Evolutionary conservation across 1,140 invertebrate genomes (phyloP), one percentile per base, ranked within the genome.

Genomic region (Drosophila triauraria): DNA sequence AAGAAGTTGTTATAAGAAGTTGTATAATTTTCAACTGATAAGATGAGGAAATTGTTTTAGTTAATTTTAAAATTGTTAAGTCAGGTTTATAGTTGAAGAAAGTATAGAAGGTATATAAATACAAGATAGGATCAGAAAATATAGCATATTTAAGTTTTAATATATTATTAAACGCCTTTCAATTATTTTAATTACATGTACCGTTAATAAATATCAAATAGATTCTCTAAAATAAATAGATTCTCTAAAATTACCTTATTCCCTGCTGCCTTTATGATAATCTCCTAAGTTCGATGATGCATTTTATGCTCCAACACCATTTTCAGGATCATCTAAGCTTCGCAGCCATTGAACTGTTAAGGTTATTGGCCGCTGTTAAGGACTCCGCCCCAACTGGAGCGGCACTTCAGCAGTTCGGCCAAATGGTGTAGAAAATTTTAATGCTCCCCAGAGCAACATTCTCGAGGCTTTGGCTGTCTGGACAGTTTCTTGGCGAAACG

Each of bases 401-500:
- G 60, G 32, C 8, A 35, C 9, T 9, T 35, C 20, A 20, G 67
- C 62, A 59, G 59, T 53, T 75, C 43, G 38, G 68, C 42, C 78
- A 85, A 90, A 90, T 90, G 82, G 85, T 43, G 60, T 74, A 90
- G 85, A 90, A 90, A 84, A 84, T 85, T 85, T 84, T 81, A 84
- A 81, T 88, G 82, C 77, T 88, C 74, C 84, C 81, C 25, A 61
- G 85, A 82, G 85, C 63, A 40, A 47, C 70, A 81, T 88, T 78
- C 53, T 6, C 68, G 44, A 63, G 30, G 50, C 60, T 61, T 50
- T 71, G 67, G 30, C 80, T 82, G 75, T 50, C 65, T 53, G 50
- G 48, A 40, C 51, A 50, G 12, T 70, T 76, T 50, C 56, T 44
- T 35, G 17, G 44, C 13, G 38, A 23, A 50, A 43, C 44, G 69